Conservation (phyloP, 53 echinoderm and acorn worm species). For the Mesocentrotus franciscanus region DNA sequence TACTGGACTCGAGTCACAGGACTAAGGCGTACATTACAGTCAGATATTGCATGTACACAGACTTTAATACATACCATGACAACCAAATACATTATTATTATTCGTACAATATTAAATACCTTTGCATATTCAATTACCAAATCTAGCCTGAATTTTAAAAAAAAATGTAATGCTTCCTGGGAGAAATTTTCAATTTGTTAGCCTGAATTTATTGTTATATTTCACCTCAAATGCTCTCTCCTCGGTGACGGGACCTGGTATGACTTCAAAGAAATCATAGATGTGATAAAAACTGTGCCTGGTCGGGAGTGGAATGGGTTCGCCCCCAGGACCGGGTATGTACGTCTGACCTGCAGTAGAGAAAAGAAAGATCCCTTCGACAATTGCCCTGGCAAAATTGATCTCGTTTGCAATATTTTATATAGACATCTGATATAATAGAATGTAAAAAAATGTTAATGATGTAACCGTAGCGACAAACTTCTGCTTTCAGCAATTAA, state of each 20-base stretch:
- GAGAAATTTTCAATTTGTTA: too few relatives aligned
- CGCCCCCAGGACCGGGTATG: constrained; percentile 5
- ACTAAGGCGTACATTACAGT: neutral
- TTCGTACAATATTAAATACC: neutral
- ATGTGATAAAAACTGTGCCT: constrained; percentile 73
- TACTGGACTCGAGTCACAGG: too few relatives aligned
- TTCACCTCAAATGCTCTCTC: constrained; percentile 82
- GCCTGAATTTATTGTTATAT: neutral
- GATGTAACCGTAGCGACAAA: neutral
- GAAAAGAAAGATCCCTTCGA: neutral
- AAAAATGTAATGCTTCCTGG: too few relatives aligned
- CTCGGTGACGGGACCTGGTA: constrained; percentile 64
- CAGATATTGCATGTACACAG: neutral
- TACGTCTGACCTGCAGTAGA: constrained; percentile 25
- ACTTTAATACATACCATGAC: neutral
- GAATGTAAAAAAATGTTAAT: neutral
- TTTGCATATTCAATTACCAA: neutral
- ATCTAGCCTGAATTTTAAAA: neutral
- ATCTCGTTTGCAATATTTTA: neutral
- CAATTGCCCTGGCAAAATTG: neutral
- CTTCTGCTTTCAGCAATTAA: too few relatives aligned
- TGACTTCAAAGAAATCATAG: constrained; percentile 84
- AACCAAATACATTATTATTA: neutral
- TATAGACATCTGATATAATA: neutral
- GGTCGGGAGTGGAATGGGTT: constrained; percentile 8